Conservation (phyloP, 2,888 invertebrate genomes). For the Watsonalla binaria region DNA sequence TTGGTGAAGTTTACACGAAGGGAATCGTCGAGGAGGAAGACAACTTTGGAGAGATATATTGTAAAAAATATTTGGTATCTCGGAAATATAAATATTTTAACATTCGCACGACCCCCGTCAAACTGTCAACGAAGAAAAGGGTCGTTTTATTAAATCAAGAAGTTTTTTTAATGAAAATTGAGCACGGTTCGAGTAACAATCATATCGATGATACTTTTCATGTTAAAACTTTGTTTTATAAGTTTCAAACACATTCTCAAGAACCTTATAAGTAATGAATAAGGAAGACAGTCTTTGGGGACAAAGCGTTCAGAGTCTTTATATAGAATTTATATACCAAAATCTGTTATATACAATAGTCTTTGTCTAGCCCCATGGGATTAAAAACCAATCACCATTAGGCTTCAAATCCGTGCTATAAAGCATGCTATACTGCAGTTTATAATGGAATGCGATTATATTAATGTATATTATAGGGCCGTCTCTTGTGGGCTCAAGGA, state of each 20-base stretch:
- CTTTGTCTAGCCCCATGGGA: too few species aligned
- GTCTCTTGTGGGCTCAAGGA: too few species aligned
- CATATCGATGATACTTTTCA: conserved; percentile 4
- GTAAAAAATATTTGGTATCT: conserved; percentile 2
- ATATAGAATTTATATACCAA: too few species aligned
- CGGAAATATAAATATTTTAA: conserved; percentile 9
- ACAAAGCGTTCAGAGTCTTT: too few species aligned
- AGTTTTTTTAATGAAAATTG: conserved; percentile 6
- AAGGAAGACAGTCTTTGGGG: background rate
- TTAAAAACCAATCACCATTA: too few species aligned
- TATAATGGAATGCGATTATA: too few species aligned
- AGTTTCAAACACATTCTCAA: background rate
- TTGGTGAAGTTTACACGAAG: background rate
- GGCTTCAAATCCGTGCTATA: too few species aligned
- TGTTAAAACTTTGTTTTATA: background rate
- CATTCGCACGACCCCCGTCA: conserved; percentile 14
- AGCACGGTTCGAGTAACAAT: conserved; percentile 5
- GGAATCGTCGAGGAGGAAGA: background rate
- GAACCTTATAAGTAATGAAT: background rate
- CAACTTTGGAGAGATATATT: background rate
- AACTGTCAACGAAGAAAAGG: conserved; percentile 13
- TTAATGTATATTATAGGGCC: too few species aligned
- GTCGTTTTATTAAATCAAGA: conserved; percentile 19
- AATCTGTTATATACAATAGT: too few species aligned
- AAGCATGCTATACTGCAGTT: too few species aligned